Evolutionary conservation across 1,140 invertebrate genomes (phyloP).

Genomic region (Aphelenchoides fujianensis): DNA sequence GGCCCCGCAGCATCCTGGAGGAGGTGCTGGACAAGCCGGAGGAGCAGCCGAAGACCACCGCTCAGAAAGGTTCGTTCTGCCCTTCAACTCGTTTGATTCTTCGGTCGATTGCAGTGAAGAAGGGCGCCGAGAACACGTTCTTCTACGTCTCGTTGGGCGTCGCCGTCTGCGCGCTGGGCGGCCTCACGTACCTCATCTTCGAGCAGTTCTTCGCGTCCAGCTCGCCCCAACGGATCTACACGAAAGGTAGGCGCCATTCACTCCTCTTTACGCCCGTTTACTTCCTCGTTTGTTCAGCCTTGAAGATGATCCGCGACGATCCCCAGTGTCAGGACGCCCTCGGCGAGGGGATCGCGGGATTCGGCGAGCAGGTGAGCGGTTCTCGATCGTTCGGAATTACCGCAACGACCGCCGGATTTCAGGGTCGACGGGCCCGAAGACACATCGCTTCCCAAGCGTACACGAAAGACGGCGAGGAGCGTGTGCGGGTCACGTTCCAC

Average conservation of each 20-base stretch:
- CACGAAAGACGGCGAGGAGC: conserved; percentile 53
- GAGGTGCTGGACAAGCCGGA: conserved; percentile 46
- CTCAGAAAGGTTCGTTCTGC: conserved; percentile 48
- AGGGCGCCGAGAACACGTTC: conserved; percentile 56
- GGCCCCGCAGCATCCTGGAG: conserved; percentile 29
- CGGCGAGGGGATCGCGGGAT: conserved; percentile 47
- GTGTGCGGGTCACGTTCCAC: conserved; percentile 55
- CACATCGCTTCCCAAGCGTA: conserved; percentile 55
- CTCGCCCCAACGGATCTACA: conserved; percentile 53
- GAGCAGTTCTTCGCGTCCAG: conserved; percentile 52
- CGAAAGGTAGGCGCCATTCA: conserved; percentile 25
- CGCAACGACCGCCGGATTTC: conserved; percentile 9
- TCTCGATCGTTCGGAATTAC: neutral
- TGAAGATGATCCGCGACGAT: conserved; percentile 52
- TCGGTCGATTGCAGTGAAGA: conserved; percentile 41
- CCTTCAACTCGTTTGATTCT: conserved; percentile 1
- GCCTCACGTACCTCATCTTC: conserved; percentile 45
- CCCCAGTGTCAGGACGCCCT: conserved; percentile 49
- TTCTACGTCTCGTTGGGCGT: conserved; percentile 38
- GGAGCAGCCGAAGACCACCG: conserved; percentile 55
- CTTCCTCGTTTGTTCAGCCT: conserved; percentile 18
- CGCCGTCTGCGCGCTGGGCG: conserved; percentile 38
- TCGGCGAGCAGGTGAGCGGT: conserved; percentile 37
- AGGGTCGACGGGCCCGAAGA: conserved; percentile 44
- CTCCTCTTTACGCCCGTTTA: neutral